phyloP scores from a whole-genome alignment of 2,113 vertebrate species.

The Pseudopodoces humilis region DNA sequence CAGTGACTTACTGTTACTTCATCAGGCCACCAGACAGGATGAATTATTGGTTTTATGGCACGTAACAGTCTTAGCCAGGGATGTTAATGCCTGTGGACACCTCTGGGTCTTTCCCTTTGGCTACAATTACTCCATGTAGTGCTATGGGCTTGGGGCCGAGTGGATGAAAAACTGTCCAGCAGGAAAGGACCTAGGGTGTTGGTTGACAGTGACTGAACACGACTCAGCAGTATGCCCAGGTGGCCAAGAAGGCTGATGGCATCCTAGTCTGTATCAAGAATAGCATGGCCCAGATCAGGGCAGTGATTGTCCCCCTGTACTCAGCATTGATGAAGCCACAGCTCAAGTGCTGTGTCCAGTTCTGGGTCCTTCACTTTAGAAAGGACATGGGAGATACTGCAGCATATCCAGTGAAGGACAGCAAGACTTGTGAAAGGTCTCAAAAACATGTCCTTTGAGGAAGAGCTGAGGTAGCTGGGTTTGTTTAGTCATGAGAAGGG shows the following conservation, averaged over 20 bases:
- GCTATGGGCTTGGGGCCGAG: rapidly evolving
- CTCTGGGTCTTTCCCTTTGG: background rate
- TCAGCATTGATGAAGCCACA: background rate
- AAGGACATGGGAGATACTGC: background rate
- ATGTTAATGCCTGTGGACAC: background rate
- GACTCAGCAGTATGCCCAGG: background rate
- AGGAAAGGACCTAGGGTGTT: background rate
- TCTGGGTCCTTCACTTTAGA: background rate
- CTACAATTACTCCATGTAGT: background rate
- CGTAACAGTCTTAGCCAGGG: background rate
- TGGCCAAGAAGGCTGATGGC: background rate
- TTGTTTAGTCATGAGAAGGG: background rate
- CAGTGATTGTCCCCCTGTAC: no score
- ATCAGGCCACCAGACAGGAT: background rate
- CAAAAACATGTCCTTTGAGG: background rate
- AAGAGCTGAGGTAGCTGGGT: background rate
- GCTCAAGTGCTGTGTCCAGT: no score
- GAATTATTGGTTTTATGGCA: background rate
- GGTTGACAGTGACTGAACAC: background rate
- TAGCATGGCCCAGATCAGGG: background rate
- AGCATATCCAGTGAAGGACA: background rate
- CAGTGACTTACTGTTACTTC: background rate
- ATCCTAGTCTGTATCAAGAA: background rate
- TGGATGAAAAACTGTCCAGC: background rate
- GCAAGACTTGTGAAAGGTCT: background rate